Base-by-base conservation (phyloP, 2,113 vertebrate genomes). In the Ochotona princeps region DNA sequence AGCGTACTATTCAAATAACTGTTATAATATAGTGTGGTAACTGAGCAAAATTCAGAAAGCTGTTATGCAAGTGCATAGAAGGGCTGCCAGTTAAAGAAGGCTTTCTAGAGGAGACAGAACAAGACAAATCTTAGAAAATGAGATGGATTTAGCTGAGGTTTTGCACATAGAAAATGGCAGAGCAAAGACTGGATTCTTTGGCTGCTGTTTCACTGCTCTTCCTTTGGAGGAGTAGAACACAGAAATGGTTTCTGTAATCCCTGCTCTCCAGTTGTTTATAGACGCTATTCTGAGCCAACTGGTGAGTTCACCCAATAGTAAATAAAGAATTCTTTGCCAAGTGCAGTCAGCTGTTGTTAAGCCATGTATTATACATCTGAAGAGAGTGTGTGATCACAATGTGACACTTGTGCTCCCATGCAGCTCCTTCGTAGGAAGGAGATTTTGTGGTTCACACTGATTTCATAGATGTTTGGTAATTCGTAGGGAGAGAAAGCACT, bases 251-350 rank as follows among this genome's bases (percentile, higher is more conserved):
- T 25, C 72, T n/a, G 5, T 35, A 44, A 70, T 49, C 26, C 15
- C 35, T 69, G 51, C 38, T 32, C 18, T 74, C 26, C 54, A 61
- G 32, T 17, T 47, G 10, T 30, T 73, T 17, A 1, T 38, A 44
- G 67, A 51, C 35, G 38, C 47, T 32, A 26, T 51, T 91, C 60
- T 91, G 25, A 25, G 80, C 44, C 66, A 65, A 84, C 30, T 79
- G 70, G 17, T 49, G 35, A 54, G 75, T 93, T 95, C 25, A 85
- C 51, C 20, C 63, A 51, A 25, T 15, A 47, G 23, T 49, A 54
- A 67, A 60, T 54, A 67, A 89, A 85, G 60, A 44, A 60, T 28
- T 23, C 38, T n/a, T 89, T 93, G 49, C 61, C 60, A 63, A 90
- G 44, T 57, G 49, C 47, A 30, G 32, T 83, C 38, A 76, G 79